phyloP scores from a whole-genome alignment of 2,113 vertebrate species.

The Mastomys natalensis region DNA sequence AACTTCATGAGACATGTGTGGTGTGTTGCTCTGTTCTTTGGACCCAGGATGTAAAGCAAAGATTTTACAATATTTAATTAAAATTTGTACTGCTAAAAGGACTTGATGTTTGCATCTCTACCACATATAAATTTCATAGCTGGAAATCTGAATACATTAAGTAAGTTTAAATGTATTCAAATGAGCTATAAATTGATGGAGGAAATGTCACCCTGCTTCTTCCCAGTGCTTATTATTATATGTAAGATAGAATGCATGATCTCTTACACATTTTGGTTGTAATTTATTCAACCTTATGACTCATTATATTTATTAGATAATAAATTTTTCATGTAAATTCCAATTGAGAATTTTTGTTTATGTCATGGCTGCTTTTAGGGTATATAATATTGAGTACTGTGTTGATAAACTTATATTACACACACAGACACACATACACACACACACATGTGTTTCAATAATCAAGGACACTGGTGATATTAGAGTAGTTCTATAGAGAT shows the following conservation, averaged over 20 bases:
- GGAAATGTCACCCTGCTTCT: not conserved
- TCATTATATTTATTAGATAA: not conserved
- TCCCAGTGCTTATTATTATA: not conserved
- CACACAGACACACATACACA: not conserved
- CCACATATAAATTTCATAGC: not conserved
- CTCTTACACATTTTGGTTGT: not conserved
- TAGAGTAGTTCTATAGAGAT: not conserved
- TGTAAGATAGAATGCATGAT: not conserved
- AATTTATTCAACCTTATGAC: not conserved
- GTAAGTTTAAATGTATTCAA: not conserved
- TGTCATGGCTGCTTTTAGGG: not conserved
- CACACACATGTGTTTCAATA: not conserved
- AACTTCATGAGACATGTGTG: not conserved
- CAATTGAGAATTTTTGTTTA: not conserved
- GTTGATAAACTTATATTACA: not conserved
- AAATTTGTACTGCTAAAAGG: not conserved
- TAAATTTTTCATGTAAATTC: not conserved
- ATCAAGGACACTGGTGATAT: not conserved
- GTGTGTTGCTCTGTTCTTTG: not conserved
- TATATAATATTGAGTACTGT: not conserved
- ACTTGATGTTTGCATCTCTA: not conserved
- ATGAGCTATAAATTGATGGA: not conserved
- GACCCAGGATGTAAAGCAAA: not conserved
- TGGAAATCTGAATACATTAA: not conserved
- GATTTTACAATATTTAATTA: constrained; percentile 19